Evolutionary conservation across 2,888 invertebrate genomes (phyloP).

Genomic region (Corythucha ciliata): DNA sequence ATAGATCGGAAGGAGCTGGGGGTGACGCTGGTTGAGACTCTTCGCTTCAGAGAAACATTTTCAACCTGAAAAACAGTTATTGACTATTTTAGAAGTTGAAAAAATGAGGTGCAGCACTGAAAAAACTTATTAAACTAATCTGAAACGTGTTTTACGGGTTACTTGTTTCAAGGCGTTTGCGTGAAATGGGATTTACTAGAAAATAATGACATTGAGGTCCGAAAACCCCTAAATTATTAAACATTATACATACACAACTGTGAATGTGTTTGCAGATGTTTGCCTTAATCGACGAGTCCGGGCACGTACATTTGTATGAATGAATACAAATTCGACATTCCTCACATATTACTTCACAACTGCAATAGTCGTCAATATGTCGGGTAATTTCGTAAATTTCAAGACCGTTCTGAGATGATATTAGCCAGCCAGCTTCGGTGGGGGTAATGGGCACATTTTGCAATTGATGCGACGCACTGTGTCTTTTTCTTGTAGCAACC

Average conservation of each 20-base stretch:
- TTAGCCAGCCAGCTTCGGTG: slow-evolving; percentile 9
- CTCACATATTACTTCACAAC: slow-evolving; percentile 2
- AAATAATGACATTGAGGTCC: too few relatives aligned
- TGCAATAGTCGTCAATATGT: background rate
- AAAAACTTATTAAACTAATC: too few relatives aligned
- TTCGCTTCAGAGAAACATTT: background rate
- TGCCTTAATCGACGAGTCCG: slow-evolving; percentile 4
- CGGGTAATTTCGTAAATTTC: background rate
- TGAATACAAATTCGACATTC: slow-evolving; percentile 16
- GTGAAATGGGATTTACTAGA: too few relatives aligned
- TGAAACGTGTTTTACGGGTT: too few relatives aligned
- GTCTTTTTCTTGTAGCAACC: background rate
- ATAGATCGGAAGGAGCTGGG: background rate
- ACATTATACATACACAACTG: too few relatives aligned
- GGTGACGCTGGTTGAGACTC: slow-evolving; percentile 1
- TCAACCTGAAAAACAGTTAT: slow-evolving; percentile 1
- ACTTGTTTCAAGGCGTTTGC: too few relatives aligned
- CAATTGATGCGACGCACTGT: background rate
- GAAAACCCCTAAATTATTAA: too few relatives aligned
- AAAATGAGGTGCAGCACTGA: too few relatives aligned
- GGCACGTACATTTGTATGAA: slow-evolving; percentile 8
- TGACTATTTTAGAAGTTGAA: too few relatives aligned
- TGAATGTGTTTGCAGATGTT: slow-evolving; percentile 1
- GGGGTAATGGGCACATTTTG: background rate
- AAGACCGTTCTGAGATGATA: background rate